These are phyloP conservation scores for Pongo pygmaeus DNA, from an alignment of 2,113 vertebrate species.

Conservation along the genomic window DNA sequence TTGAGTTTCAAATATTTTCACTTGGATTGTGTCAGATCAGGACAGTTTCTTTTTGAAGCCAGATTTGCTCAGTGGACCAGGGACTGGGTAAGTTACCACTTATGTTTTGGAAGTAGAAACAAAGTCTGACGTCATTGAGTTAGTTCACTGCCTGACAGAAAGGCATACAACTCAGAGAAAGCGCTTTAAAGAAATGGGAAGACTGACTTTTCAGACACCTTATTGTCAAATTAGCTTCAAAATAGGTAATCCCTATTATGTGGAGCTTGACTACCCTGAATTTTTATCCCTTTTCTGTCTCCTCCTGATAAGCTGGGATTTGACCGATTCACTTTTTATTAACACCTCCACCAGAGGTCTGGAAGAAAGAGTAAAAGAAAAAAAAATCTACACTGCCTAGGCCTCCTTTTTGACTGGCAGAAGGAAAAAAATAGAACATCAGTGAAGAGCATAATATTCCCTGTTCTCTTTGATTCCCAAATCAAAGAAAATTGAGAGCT, in stretches of 20 bases:
- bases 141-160: background rate
- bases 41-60: constrained; percentile 27
- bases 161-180: background rate
- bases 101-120: background rate
- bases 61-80: background rate
- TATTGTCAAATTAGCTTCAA: background rate
- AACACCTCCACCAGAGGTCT: background rate
- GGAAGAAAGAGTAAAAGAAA: constrained; percentile 1
- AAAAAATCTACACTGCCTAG: background rate
- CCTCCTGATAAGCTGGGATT: background rate
- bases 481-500: constrained; percentile 27
- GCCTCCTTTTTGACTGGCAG: background rate
- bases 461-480: background rate
- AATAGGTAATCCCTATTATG: background rate
- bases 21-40: background rate
- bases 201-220: background rate
- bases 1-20: constrained; percentile 29
- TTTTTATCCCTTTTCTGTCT: constrained; percentile 1
- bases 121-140: background rate
- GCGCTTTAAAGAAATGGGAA: background rate
- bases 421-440: constrained; percentile 41
- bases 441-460: background rate
- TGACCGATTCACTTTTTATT: constrained; percentile 12
- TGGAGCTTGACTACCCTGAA: background rate
- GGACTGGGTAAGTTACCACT: background rate